Conservation (phyloP, 2,113 vertebrate species). For the Oceanites oceanicus region DNA sequence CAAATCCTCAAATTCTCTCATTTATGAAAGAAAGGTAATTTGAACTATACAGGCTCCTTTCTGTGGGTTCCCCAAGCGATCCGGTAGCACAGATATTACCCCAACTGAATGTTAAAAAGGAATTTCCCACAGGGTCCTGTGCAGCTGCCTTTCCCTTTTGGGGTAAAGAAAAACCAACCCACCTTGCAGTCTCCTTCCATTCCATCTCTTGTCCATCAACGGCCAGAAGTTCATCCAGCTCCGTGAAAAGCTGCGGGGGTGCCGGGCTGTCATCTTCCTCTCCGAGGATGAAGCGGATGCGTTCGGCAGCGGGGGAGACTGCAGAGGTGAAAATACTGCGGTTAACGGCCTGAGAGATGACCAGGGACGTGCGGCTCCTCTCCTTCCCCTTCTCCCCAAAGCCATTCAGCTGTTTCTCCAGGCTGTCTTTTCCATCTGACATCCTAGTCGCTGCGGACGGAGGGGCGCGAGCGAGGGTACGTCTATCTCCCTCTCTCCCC, state of each 20-base stretch:
- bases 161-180: constrained; percentile 32
- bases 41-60: not conserved
- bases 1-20: not conserved
- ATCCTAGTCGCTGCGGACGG: constrained; percentile 32
- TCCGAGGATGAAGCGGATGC: constrained; percentile 95
- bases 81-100: not conserved
- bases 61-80: fast-evolving
- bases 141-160: not conserved
- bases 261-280: constrained; percentile 94
- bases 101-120: fast-evolving
- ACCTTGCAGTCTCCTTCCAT: constrained; percentile 99
- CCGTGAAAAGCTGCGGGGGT: constrained; percentile 95
- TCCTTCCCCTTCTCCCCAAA: constrained; percentile 70
- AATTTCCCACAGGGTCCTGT: fast-evolving
- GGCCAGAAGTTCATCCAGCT: constrained; percentile 93
- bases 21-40: not conserved
- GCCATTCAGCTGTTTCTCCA: constrained; percentile 72
- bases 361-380: constrained; percentile 43
- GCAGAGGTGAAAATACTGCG: constrained; percentile 90
- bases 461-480: not conserved
- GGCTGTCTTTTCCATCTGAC: constrained; percentile 65
- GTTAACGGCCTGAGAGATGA: constrained; percentile 79
- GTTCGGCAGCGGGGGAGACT: constrained; percentile 95
- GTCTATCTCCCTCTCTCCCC: not conserved
- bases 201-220: constrained; percentile 98